Evolutionary conservation across 2,797 vertebrate species (phyloP).

Genomic region (Onychomys torridus): DNA sequence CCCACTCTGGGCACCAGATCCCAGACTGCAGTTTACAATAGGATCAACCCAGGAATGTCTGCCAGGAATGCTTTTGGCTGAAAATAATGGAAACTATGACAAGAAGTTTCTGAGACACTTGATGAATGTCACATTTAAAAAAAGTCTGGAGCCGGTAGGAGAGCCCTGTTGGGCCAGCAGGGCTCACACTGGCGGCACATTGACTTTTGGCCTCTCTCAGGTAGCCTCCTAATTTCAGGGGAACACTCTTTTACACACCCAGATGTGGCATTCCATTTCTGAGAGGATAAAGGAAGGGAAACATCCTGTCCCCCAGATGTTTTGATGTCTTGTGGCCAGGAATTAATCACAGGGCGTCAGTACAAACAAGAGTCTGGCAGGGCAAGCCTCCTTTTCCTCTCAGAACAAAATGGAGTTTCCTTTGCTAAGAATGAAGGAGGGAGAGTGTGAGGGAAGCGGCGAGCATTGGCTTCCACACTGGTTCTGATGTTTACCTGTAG

Average conservation of each 20-base stretch:
- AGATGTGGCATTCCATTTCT: neutral
- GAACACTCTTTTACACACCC: neutral
- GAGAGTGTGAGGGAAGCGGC: neutral
- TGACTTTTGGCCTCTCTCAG: neutral
- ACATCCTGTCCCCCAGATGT: neutral
- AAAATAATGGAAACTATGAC: conserved; percentile 59
- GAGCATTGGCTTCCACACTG: neutral
- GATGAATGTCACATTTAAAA: neutral
- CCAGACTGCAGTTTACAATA: neutral
- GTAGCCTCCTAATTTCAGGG: neutral
- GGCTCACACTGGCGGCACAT: neutral
- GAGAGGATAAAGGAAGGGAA: neutral
- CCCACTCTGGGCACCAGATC: neutral
- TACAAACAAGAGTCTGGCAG: neutral
- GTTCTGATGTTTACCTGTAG: conserved; percentile 9
- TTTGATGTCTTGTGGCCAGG: neutral
- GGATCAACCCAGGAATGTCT: conserved; percentile 26
- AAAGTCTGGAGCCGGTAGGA: neutral
- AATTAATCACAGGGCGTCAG: neutral
- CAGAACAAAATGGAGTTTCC: neutral
- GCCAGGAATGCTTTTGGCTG: conserved; percentile 44
- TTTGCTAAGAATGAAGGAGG: neutral
- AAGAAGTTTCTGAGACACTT: conserved; percentile 24
- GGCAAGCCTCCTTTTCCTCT: neutral
- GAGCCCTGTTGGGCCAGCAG: fast-evolving